phyloP scores from a whole-genome alignment of 2,888 invertebrate species.

The Tanytarsus gracilentus region DNA sequence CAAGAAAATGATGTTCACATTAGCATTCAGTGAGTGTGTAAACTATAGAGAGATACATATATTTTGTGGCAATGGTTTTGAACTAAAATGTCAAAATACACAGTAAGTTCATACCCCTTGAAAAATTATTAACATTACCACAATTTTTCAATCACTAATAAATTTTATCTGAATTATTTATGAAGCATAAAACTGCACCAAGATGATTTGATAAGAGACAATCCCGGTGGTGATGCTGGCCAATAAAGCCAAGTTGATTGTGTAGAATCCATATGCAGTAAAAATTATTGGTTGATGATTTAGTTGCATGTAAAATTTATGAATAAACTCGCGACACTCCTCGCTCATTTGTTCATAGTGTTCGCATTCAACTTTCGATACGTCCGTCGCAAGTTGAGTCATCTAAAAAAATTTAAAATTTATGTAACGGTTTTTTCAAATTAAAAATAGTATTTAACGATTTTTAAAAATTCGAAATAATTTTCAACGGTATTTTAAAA shows the following conservation, averaged over 20 bases:
- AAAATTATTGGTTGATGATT: slow-evolving; percentile 4
- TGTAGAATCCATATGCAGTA: slow-evolving; percentile 14
- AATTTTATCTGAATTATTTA: not conserved
- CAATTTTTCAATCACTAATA: too few species aligned
- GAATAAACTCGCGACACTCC: not conserved
- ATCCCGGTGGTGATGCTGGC: slow-evolving; percentile 10
- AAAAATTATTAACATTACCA: too few species aligned
- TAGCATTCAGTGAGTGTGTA: too few species aligned
- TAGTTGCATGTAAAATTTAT: slow-evolving; percentile 13
- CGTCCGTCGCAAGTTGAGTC: not conserved
- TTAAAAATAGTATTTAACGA: too few species aligned
- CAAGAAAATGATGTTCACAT: too few species aligned
- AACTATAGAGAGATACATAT: too few species aligned
- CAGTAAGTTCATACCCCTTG: too few species aligned
- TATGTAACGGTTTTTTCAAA: too few species aligned
- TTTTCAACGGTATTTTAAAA: not conserved
- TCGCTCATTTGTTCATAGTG: not conserved
- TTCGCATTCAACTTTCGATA: slow-evolving; percentile 6
- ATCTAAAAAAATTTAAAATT: slow-evolving; percentile 1
- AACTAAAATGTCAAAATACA: too few species aligned
- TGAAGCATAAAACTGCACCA: slow-evolving; percentile 19
- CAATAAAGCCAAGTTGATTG: not conserved
- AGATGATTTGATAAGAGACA: slow-evolving; percentile 16
- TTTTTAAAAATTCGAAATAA: not conserved
- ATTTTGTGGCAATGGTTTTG: too few species aligned